Percentiles rank a stretch among this genome's conserved stretches.
Conservation (phyloP, 2,113 vertebrate species). For the Saguinus midas region DNA sequence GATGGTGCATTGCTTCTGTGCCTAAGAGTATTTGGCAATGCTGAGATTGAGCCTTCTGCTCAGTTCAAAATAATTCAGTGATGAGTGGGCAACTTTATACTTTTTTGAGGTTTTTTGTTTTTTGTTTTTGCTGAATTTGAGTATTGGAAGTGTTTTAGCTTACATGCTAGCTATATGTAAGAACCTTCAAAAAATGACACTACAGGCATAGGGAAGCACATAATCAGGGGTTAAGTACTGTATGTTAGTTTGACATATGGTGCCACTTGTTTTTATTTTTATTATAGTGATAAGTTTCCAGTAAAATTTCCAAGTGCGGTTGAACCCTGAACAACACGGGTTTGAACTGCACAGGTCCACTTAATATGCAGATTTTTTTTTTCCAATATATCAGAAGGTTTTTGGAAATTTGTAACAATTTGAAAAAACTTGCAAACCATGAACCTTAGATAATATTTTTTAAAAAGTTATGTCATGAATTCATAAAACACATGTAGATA, state of each 20-base stretch:
- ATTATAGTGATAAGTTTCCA: conserved; percentile 33
- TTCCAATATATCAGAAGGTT: neutral
- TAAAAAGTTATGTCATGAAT: neutral
- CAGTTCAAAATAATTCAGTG: conserved; percentile 67
- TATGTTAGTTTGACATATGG: conserved; percentile 3
- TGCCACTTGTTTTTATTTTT: conserved; percentile 12
- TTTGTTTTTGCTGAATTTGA: conserved; percentile 30
- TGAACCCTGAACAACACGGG: neutral
- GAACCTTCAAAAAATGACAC: conserved; percentile 6
- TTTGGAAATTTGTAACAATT: neutral
- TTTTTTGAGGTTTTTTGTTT: neutral
- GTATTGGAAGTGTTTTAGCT: conserved; percentile 56
- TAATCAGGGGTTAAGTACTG: neutral
- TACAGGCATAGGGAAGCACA: neutral
- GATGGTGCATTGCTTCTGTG: conserved; percentile 59
- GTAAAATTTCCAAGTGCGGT: neutral
- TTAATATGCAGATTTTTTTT: neutral
- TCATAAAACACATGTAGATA: neutral
- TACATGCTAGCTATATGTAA: conserved; percentile 16
- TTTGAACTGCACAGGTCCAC: neutral
- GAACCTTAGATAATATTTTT: neutral
- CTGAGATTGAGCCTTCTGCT: conserved; percentile 69
- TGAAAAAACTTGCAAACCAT: neutral
- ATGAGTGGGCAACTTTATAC: conserved; percentile 68
- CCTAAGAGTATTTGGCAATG: conserved; percentile 65